A percentile compares a stretch with the other conserved stretches of the same genome.
phyloP scores from a whole-genome alignment of 2,113 vertebrate species.

The Pituophis catenifer region DNA sequence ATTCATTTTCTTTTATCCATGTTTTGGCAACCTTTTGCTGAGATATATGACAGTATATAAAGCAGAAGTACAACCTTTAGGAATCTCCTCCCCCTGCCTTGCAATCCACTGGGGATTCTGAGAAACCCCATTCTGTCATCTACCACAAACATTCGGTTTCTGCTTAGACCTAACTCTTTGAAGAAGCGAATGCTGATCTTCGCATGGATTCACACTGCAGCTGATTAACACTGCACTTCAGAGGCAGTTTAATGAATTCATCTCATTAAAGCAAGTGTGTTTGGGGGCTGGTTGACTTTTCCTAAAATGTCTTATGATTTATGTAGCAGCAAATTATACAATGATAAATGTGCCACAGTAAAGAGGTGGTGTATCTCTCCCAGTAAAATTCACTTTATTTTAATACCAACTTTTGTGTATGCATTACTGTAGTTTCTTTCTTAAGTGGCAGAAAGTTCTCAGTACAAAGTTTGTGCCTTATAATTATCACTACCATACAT shows the following conservation, averaged over 20 bases:
- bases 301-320: conserved; percentile 25
- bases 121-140: conserved; percentile 6
- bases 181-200: conserved; percentile 9
- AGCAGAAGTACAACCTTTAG: neutral
- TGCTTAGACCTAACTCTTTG: conserved; percentile 20
- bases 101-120: neutral
- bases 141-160: neutral
- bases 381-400: neutral
- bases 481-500: neutral
- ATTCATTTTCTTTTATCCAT: conserved; percentile 1
- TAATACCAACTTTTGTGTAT: neutral
- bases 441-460: neutral
- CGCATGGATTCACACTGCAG: conserved; percentile 6
- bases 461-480: neutral
- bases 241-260: conserved; percentile 7
- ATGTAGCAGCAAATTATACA: conserved; percentile 37
- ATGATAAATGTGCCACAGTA: conserved; percentile 30
- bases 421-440: neutral
- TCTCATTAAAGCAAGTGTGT: neutral
- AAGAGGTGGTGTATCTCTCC: conserved; percentile 3
- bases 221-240: conserved; percentile 16
- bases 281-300: conserved; percentile 11
- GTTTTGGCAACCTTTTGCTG: conserved; percentile 14
- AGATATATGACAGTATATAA: conserved; percentile 14
- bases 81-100: neutral